Evolutionary conservation across 1,140 invertebrate species (phyloP), one percentile per base, ranked within the genome.

Genomic region (Zaprionus africanus): DNA sequence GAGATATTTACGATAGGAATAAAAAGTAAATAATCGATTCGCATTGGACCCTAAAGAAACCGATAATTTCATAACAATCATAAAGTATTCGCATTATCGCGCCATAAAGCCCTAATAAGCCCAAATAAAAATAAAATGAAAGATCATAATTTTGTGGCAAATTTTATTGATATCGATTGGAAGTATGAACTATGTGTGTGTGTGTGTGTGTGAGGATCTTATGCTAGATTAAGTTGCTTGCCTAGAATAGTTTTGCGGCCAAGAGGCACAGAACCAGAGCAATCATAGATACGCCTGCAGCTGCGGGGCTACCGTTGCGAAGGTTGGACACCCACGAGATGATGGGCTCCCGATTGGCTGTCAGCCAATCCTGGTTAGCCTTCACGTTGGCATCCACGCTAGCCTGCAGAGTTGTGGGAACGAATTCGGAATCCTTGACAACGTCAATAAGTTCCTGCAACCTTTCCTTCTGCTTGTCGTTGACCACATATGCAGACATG

Each of bases 401-500:
- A 0, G 2, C 9, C 59, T 92, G 84, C 61, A 92, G 49, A 1
- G 65, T 81, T 1, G 19, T 6, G 5, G 72, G 58, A 0, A 92
- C 87, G 11, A 65, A 76, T 6, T 7, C 53, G n/a, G 82, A 78
- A 0, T 6, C 15, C 54, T 82, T 81, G 9, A 92, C 80, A 1
- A 0, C 22, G 19, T 79, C 75, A 6, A 92, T 49, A 7, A 92
- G 62, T 5, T 72, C 46, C 26, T 90, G 79, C 15, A 91, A 53
- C 19, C 76, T 79, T 0, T 26, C n/a, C 59, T 79, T 56, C 63
- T 92, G 91, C 9, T 65, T 71, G 2, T 63, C 62, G 41, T 71
- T 91, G 6, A 91, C 79, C 15, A 78, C 73, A 64, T 92, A 91
- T 4, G 34, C 51, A 6, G 91, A 78, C 64, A 92, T 92, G 49